Conservation (phyloP, 2,797 vertebrate species). For the Spheniscus humboldti region DNA sequence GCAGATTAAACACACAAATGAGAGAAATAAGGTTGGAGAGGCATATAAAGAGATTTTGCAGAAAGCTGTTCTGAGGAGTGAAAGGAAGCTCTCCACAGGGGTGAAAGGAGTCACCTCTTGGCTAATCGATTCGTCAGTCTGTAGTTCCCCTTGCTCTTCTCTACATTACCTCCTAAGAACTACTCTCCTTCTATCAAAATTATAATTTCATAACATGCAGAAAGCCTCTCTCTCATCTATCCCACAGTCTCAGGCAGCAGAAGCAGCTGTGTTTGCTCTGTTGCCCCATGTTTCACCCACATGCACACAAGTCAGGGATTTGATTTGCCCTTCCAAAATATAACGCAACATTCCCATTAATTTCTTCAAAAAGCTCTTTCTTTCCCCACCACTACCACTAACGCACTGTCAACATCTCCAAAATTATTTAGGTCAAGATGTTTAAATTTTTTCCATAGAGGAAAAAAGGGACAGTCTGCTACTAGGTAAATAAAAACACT, state of each 20-base stretch:
- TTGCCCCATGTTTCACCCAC: not conserved
- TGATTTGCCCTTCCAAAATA: not conserved
- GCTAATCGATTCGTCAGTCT: not conserved
- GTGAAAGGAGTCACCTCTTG: not conserved
- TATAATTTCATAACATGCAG: not conserved
- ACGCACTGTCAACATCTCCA: not conserved
- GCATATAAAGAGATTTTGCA: not conserved
- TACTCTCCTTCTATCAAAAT: not conserved
- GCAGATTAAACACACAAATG: not conserved
- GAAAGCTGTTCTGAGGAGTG: not conserved
- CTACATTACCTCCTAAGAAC: not conserved
- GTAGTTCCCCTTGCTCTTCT: not conserved
- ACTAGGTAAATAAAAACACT: not conserved
- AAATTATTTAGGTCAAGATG: not conserved
- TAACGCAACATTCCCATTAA: fast-evolving
- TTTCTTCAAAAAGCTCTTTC: not conserved
- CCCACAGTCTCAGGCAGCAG: not conserved
- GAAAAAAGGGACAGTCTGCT: not conserved
- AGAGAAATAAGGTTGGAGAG: not conserved
- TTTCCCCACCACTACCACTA: not conserved
- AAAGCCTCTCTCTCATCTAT: not conserved
- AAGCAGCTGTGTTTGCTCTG: not conserved
- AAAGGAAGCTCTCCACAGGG: not conserved
- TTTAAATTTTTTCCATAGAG: not conserved
- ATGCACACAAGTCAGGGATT: not conserved